Conservation (phyloP, 2,113 vertebrate genomes). For the Petrocephalus zakoni region DNA sequence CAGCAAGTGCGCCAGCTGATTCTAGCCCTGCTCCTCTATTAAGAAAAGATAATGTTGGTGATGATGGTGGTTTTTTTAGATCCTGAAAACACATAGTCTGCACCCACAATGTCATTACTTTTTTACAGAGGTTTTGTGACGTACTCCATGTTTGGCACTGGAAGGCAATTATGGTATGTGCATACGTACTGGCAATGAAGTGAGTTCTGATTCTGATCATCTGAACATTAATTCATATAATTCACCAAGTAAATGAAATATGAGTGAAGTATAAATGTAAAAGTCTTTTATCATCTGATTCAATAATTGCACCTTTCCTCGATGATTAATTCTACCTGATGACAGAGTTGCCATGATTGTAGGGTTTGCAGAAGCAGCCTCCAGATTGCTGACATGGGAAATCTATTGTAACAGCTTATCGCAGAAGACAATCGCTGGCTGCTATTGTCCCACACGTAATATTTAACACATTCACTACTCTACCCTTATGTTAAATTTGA, state of each 20-base stretch:
- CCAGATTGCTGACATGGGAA: background rate
- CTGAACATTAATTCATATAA: background rate
- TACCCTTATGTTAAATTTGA: background rate
- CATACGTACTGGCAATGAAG: background rate
- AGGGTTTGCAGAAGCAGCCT: background rate
- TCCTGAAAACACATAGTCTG: background rate
- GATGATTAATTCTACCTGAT: background rate
- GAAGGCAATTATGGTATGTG: background rate
- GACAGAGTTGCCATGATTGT: background rate
- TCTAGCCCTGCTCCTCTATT: background rate
- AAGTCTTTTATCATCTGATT: background rate
- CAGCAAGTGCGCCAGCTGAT: background rate
- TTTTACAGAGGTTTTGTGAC: background rate
- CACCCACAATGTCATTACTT: background rate
- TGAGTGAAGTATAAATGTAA: background rate
- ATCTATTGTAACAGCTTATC: conserved; percentile 4
- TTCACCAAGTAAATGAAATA: background rate
- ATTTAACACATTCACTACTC: background rate
- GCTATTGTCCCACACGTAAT: background rate
- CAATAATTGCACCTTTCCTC: background rate
- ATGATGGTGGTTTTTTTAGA: background rate
- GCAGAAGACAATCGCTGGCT: background rate
- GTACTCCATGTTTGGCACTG: background rate
- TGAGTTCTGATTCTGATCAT: background rate
- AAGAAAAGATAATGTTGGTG: background rate